phyloP scores from a whole-genome alignment of 2,113 vertebrate genomes.

The Percopsis transmontana region DNA sequence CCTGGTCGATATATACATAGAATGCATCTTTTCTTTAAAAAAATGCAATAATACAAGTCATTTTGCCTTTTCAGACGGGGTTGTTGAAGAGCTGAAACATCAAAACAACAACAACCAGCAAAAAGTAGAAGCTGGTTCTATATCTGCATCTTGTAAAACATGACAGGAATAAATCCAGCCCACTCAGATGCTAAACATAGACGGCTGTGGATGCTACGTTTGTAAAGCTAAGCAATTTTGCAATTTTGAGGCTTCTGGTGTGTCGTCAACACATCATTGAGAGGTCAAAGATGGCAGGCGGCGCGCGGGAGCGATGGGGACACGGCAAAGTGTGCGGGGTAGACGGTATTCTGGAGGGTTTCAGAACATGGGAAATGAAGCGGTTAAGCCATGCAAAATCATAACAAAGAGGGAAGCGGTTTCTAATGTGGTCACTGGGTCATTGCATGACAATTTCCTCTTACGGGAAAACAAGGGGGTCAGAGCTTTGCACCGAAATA shows the following conservation, averaged over 20 bases:
- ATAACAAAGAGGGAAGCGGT: constrained; percentile 73
- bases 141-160: constrained; percentile 34
- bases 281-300: constrained; percentile 45
- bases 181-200: constrained; percentile 58
- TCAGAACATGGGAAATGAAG: constrained; percentile 55
- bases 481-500: constrained; percentile 61
- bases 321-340: constrained; percentile 50
- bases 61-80: too few species aligned
- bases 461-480: constrained; percentile 71
- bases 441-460: constrained; percentile 69
- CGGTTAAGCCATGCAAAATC: constrained; percentile 61
- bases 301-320: constrained; percentile 27
- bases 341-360: constrained; percentile 32
- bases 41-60: too few species aligned
- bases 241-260: constrained; percentile 60
- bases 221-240: constrained; percentile 40
- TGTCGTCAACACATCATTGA: constrained; percentile 46
- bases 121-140: constrained; percentile 37
- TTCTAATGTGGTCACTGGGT: constrained; percentile 69
- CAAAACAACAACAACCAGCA: constrained; percentile 50
- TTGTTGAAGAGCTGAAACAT: constrained; percentile 9
- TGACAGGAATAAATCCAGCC: constrained; percentile 34
- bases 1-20: too few species aligned
- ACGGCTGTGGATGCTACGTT: constrained; percentile 29
- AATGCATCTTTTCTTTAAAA: too few species aligned